phyloP scores from a whole-genome alignment of 2,797 vertebrate genomes.

The Anguilla obscura region DNA sequence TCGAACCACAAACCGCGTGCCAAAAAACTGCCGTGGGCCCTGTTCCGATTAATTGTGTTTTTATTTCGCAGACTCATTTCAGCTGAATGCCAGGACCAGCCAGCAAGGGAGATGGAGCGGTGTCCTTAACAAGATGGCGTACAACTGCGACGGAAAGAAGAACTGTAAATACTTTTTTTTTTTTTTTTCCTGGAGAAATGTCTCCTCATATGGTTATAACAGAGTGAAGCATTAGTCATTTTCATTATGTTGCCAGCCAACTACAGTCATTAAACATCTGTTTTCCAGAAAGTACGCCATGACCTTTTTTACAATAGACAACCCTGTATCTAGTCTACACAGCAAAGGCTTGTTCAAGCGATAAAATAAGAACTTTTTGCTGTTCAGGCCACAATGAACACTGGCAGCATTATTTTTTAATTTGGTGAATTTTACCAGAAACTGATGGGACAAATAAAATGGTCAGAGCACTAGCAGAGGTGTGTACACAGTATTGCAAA shows the following conservation, averaged over 20 bases:
- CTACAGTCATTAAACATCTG: not conserved
- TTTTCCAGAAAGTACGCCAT: conserved; percentile 2
- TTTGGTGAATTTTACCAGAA: not conserved
- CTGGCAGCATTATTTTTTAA: not conserved
- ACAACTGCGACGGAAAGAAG: not conserved
- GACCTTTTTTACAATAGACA: not conserved
- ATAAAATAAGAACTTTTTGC: not conserved
- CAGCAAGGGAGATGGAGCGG: not conserved
- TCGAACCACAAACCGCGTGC: not conserved
- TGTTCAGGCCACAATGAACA: not conserved
- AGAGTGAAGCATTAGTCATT: not conserved
- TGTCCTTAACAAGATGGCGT: not conserved
- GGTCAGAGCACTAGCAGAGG: not conserved
- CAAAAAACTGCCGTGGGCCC: not conserved
- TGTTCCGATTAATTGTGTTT: not conserved
- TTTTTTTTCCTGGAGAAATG: not conserved
- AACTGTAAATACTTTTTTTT: not conserved
- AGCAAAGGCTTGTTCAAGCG: not conserved
- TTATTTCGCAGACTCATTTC: not conserved
- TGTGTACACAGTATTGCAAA: not conserved
- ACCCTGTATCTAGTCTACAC: not conserved
- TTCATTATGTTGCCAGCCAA: not conserved
- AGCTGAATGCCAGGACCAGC: not conserved
- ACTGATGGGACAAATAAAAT: not conserved
- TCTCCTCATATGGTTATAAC: not conserved